Conservation (phyloP, 1,140 invertebrate genomes). For the Polypedilum vanderplanki region DNA sequence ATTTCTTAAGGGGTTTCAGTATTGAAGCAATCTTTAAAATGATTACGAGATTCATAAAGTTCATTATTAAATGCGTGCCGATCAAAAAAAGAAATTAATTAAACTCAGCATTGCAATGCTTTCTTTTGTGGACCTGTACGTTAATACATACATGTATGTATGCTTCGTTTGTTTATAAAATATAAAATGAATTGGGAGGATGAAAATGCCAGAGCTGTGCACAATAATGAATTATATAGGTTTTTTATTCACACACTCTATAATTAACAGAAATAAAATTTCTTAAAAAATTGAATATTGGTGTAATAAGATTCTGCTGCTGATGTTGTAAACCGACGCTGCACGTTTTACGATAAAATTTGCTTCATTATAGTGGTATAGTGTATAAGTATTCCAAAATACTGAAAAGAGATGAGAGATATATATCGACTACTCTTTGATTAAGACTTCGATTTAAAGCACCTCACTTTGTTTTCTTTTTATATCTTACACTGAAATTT, state of each 20-base stretch:
- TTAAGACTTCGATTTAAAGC: background rate
- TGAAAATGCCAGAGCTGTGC: constrained; percentile 3
- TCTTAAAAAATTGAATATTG: background rate
- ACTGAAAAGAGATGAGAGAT: background rate
- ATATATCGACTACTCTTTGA: background rate
- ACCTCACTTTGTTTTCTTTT: background rate
- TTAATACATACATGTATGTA: no score
- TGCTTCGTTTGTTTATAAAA: no score
- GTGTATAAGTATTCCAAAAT: background rate
- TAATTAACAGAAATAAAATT: constrained; percentile 26
- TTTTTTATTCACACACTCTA: background rate
- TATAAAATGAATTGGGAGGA: background rate
- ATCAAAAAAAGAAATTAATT: background rate
- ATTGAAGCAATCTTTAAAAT: constrained; percentile 2
- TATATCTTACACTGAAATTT: background rate
- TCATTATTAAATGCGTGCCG: background rate
- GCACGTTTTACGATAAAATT: background rate
- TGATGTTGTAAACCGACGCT: background rate
- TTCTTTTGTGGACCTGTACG: no score
- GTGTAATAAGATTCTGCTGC: background rate
- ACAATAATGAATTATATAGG: constrained; percentile 2
- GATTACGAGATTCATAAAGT: constrained; percentile 2
- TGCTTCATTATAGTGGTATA: background rate
- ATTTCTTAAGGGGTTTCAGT: background rate
- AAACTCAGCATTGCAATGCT: background rate